phyloP scores from a whole-genome alignment of 2,888 invertebrate genomes.

The Clitarchus hookeri region DNA sequence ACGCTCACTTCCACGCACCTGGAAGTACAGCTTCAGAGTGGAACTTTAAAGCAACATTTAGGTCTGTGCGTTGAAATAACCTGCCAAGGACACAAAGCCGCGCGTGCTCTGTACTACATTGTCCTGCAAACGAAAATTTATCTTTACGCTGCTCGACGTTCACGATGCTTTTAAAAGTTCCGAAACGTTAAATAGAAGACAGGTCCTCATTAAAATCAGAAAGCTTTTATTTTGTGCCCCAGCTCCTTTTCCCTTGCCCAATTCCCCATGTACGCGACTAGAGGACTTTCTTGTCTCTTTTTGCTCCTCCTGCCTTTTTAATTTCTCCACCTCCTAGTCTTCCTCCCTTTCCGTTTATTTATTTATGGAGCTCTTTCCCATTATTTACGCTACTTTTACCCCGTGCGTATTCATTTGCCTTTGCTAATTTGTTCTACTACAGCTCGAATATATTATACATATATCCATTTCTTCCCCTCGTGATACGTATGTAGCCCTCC shows the following conservation, averaged over 20 bases:
- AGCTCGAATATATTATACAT: not conserved
- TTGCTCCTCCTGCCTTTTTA: not conserved
- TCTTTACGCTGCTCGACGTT: not conserved
- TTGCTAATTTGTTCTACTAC: slow-evolving; percentile 33
- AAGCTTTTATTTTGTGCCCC: not conserved
- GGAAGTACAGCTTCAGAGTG: not conserved
- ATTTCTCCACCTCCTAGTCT: not conserved
- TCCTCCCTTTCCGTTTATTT: slow-evolving; percentile 30
- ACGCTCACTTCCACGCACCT: not conserved
- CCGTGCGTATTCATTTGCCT: slow-evolving; percentile 31
- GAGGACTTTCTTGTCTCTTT: not conserved
- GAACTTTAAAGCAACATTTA: not conserved
- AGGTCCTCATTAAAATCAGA: not conserved
- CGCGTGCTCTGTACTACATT: not conserved
- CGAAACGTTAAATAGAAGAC: slow-evolving; percentile 3
- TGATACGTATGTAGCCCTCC: not conserved
- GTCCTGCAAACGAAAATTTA: not conserved
- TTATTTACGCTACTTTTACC: slow-evolving; percentile 20
- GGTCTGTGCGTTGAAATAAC: not conserved
- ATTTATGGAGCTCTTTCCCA: slow-evolving; percentile 29
- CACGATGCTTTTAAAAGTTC: not conserved
- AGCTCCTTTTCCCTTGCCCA: not conserved
- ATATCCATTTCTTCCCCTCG: not conserved
- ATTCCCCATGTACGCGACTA: not conserved
- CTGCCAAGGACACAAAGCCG: not conserved